Base-by-base conservation (phyloP, 2,113 vertebrate species). In the Tetrao urogallus region DNA sequence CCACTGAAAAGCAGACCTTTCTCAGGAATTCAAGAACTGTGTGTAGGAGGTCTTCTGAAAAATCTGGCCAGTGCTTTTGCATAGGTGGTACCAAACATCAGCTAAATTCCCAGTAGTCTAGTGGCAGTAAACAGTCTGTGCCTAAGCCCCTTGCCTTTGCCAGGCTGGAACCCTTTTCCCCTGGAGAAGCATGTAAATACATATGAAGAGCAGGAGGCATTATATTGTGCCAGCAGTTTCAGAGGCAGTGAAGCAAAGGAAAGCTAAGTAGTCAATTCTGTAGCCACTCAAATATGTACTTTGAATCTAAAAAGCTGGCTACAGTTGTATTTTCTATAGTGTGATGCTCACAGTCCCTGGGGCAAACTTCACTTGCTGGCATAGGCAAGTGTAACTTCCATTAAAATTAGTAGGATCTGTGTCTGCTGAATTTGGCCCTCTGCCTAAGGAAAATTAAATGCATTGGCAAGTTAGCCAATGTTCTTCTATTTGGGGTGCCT, bases 381-480 rank as follows among this genome's bases (percentile, higher is more conserved):
- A 63, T 17, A 40, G 80, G 48, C n/a, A 64, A 83, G 12, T 30
- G 52, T 66, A 86, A n/a, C 65, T 90, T 80, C 85, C 69, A 88
- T 94, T 93, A 94, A 82, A 92, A 48, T 69, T 22, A 43, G 79
- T 6, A 2, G 78, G 69, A 90, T 47, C 52, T 90, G 67, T 61
- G 73, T 73, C 82, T 84, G 61, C 82, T 91, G 72, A 45, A 8
- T n/a, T 90, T 94, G 94, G 95, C 91, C 22, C 27, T 67, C 75
- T 81, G 89, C 94, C 94, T 65, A 48, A 17, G 75, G 93, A 88
- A 94, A 94, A 97, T 96, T 92, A 91, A 95, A 94, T 94, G 90
- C 19, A 12, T 58, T 94, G 86, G 86, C 88, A 86, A 54, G 54
- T 82, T 81, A 79, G 65, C 80, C 66, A 75, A 10, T 58, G 47